Evolutionary conservation across 2,888 invertebrate genomes (phyloP), one percentile per base, ranked within the genome.

Genomic region (Luperina testacea): DNA sequence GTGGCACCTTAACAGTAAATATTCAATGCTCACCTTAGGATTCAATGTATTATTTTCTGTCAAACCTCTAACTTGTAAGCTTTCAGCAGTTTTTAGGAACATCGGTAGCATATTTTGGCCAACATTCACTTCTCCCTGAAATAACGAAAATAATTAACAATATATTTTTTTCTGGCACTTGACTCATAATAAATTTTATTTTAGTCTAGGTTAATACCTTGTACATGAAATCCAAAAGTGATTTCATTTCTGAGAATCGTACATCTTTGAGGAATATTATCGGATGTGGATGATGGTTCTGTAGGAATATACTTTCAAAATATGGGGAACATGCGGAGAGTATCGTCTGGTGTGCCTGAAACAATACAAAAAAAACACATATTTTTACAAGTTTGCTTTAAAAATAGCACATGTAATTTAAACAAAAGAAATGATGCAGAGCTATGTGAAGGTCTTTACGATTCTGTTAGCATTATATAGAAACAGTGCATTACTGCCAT

Each of bases 221-320:
- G 97, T 99, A 99, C 99, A 99, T 99, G 96, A 99, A 99, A 97
- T 98, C 98, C 95, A 99, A 97, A 94, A 99, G 97, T 89, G 98
- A 98, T 96, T 98, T 98, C 97, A 99, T 98, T 97, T 99, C 98
- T 94, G 98, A 98, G 94, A 98, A 98, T 97, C 98, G 98, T 94
- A 99, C 98, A 98, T 99, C 99, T 97, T 98, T 98, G 94, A 99
- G 97, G 96, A 98, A 98, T 97, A 99, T 98, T 94, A 99, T 99
- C 83, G 98, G 99, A 97, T 99, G 99, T 92, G 98, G 98, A 97
- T 99, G 98, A 90, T 97, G 97, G 95, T 98, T 99, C 97, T 98
- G 98, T 93, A 98, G 97, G 97, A 99, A 98, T 97, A 99, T 98
- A 95, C 97, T 98, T 97, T 99, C 99, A 96, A 99, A 99, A 97